Percentiles rank a stretch among this genome's conserved stretches.
Evolutionary conservation across 2,797 vertebrate species (phyloP).

Genomic region (Poecilia velifera): DNA sequence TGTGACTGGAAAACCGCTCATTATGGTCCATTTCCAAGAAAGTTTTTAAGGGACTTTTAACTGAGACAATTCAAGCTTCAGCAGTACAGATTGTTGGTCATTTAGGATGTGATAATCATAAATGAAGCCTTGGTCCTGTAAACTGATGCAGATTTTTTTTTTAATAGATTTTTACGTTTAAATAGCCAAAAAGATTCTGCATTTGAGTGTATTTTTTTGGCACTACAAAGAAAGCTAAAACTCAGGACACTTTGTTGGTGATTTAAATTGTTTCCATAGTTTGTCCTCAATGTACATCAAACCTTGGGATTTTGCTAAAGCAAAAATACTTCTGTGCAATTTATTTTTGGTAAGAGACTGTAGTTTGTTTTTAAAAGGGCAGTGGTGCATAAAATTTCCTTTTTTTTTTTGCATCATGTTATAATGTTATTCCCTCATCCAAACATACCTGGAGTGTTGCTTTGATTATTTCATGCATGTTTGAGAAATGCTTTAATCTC

Average conservation of each 20-base stretch:
- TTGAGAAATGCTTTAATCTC: too few species aligned
- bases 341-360: neutral
- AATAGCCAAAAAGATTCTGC: neutral
- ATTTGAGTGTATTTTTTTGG: neutral
- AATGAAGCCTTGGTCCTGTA: neutral
- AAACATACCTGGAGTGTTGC: too few species aligned
- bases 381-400: too few species aligned
- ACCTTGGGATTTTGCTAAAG: neutral
- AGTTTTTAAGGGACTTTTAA: neutral
- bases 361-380: neutral
- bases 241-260: neutral
- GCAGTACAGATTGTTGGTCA: neutral
- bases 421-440: too few species aligned
- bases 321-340: neutral
- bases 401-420: too few species aligned
- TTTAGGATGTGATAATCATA: neutral
- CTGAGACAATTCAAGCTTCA: neutral
- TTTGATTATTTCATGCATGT: too few species aligned
- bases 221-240: neutral
- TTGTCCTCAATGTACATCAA: neutral
- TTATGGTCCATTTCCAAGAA: neutral
- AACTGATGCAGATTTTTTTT: too few species aligned
- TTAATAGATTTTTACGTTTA: neutral
- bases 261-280: neutral
- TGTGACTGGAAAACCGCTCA: neutral